Evolutionary conservation across 2,888 invertebrate species (phyloP).

Genomic region (Linyphia triangularis): DNA sequence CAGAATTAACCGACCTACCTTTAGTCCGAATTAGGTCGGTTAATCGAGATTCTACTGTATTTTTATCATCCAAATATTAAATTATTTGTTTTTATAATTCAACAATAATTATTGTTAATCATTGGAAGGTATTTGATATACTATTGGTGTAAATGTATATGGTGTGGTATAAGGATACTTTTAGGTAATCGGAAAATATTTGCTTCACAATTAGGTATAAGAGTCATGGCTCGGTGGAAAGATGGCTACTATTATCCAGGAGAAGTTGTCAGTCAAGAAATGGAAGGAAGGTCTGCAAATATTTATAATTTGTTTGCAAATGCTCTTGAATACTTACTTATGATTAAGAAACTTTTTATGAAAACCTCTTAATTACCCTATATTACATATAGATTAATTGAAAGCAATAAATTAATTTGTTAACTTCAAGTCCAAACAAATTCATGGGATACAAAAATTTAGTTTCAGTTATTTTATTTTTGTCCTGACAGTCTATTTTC

Average conservation of each 20-base stretch:
- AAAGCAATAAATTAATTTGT: background rate
- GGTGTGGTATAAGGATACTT: background rate
- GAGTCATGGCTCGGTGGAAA: slow-evolving; percentile 77
- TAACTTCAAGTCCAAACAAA: background rate
- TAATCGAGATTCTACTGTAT: too few species aligned
- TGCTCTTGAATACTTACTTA: too few species aligned
- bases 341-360: too few species aligned
- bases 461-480: background rate
- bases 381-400: too few species aligned
- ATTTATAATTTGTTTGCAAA: too few species aligned
- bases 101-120: background rate
- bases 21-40: too few species aligned
- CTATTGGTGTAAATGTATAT: background rate
- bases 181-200: background rate
- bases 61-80: too few species aligned
- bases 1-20: too few species aligned
- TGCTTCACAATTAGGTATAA: slow-evolving; percentile 63
- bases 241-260: slow-evolving; percentile 77
- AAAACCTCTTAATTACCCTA: too few species aligned
- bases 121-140: background rate
- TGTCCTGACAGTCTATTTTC: background rate
- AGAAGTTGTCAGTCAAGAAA: slow-evolving; percentile 56
- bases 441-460: too few species aligned
- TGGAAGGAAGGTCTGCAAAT: slow-evolving; percentile 62
- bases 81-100: too few species aligned